Evolutionary conservation across 2,888 invertebrate species (phyloP).

Genomic region (Drosophila melanocephala): DNA sequence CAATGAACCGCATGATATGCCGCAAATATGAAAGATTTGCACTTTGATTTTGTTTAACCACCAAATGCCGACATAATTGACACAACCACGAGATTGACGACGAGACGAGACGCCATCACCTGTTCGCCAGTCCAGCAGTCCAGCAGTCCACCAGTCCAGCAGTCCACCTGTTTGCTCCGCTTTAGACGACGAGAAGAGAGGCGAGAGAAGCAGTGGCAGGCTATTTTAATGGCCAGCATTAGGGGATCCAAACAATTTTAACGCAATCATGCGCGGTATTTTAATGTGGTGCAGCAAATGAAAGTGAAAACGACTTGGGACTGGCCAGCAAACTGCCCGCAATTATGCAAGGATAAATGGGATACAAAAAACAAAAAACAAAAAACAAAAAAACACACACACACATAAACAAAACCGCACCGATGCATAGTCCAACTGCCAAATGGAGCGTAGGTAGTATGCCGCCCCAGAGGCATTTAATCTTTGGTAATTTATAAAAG

Average conservation of each 20-base stretch:
- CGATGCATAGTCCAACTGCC: neutral
- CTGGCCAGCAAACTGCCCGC: conserved; percentile 43
- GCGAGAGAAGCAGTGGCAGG: neutral
- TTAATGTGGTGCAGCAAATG: conserved; percentile 76
- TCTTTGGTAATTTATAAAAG: conserved; percentile 44
- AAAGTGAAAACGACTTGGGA: conserved; percentile 76
- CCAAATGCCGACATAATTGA: conserved; percentile 76
- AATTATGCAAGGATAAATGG: conserved; percentile 63
- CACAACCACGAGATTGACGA: conserved; percentile 50
- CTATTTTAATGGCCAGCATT: conserved; percentile 77
- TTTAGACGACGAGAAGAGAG: neutral
- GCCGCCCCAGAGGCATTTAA: conserved; percentile 40
- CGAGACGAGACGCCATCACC: conserved; percentile 37
- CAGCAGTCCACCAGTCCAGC: neutral
- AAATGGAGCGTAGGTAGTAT: conserved; percentile 21
- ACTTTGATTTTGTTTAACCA: conserved; percentile 75
- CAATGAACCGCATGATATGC: conserved; percentile 69
- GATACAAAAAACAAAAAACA: conserved; percentile 1
- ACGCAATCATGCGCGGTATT: conserved; percentile 82
- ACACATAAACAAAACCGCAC: neutral
- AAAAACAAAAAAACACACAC: neutral
- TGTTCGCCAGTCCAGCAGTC: conserved; percentile 16
- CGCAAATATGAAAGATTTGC: conserved; percentile 78
- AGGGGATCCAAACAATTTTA: conserved; percentile 81
- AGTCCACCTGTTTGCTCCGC: conserved; percentile 12